Evolutionary conservation across 2,797 vertebrate species (phyloP).

Genomic region (Coregonus ussuriensis): DNA sequence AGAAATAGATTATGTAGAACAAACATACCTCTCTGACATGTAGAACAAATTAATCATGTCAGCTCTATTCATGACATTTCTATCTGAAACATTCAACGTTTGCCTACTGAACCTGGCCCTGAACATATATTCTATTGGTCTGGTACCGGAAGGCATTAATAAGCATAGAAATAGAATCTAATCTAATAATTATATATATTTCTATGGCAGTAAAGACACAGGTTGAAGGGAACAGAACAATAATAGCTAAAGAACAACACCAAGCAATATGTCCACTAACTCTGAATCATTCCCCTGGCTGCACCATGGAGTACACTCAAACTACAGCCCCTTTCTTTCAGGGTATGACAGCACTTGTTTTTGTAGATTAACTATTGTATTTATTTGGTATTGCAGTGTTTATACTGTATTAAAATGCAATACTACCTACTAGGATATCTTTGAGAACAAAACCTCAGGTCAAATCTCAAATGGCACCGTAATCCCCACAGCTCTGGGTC

Average conservation of each 20-base stretch:
- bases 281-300: slow-evolving; percentile 26
- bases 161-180: not conserved
- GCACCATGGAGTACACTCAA: slow-evolving; percentile 31
- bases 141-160: slow-evolving; percentile 35
- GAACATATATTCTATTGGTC: not conserved
- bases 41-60: not conserved
- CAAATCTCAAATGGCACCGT: not conserved
- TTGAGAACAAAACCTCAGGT: slow-evolving; percentile 34
- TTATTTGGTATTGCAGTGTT: slow-evolving; percentile 57
- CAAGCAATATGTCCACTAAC: slow-evolving; percentile 67
- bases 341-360: slow-evolving; percentile 34
- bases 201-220: slow-evolving; percentile 23
- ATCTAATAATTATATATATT: not conserved
- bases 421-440: slow-evolving; percentile 22
- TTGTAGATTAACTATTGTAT: slow-evolving; percentile 14
- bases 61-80: not conserved
- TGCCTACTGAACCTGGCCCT: not conserved
- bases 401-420: slow-evolving; percentile 56
- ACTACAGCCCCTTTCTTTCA: slow-evolving; percentile 28
- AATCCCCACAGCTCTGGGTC: not conserved
- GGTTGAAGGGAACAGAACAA: slow-evolving; percentile 32
- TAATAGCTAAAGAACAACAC: slow-evolving; percentile 53
- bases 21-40: not conserved
- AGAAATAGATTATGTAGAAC: not conserved
- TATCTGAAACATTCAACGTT: not conserved